Conservation (phyloP, 1,140 invertebrate genomes). For the Phymastichus coffea region DNA sequence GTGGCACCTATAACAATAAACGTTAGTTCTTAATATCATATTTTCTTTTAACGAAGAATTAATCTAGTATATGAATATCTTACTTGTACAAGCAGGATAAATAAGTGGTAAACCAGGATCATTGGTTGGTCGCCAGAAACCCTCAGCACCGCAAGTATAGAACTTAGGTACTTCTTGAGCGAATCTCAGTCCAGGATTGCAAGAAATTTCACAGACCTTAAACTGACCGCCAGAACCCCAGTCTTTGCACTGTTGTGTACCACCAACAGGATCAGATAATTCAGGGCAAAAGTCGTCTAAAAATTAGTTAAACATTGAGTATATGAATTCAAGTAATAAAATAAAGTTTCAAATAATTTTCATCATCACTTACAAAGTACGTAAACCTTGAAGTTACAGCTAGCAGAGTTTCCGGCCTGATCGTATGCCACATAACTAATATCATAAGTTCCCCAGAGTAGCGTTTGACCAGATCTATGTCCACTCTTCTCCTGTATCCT, state of each 20-base stretch:
- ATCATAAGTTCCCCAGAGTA: constrained; percentile 90
- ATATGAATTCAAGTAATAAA: not conserved
- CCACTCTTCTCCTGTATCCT: constrained; percentile 83
- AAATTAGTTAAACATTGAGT: constrained; percentile 30
- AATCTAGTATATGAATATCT: too few species aligned
- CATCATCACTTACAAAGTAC: constrained; percentile 73
- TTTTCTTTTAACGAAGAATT: too few species aligned
- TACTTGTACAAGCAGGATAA: constrained; percentile 89
- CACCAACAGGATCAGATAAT: constrained; percentile 83
- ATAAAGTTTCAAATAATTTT: too few species aligned
- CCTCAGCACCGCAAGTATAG: constrained; percentile 95
- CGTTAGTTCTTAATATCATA: too few species aligned
- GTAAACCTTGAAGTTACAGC: constrained; percentile 92
- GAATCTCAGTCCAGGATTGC: constrained; percentile 83
- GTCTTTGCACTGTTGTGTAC: constrained; percentile 86
- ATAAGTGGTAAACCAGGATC: constrained; percentile 77
- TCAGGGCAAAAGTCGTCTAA: constrained; percentile 87
- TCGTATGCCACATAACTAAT: constrained; percentile 93
- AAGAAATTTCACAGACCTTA: constrained; percentile 88
- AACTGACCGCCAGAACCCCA: constrained; percentile 96
- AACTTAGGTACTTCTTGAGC: constrained; percentile 90
- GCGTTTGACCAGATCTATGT: constrained; percentile 85
- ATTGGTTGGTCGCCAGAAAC: constrained; percentile 88
- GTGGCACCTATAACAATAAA: constrained; percentile 66
- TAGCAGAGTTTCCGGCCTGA: constrained; percentile 85